Evolutionary conservation across 1,140 invertebrate species (phyloP).

Genomic region (Cecropterus lyciades): DNA sequence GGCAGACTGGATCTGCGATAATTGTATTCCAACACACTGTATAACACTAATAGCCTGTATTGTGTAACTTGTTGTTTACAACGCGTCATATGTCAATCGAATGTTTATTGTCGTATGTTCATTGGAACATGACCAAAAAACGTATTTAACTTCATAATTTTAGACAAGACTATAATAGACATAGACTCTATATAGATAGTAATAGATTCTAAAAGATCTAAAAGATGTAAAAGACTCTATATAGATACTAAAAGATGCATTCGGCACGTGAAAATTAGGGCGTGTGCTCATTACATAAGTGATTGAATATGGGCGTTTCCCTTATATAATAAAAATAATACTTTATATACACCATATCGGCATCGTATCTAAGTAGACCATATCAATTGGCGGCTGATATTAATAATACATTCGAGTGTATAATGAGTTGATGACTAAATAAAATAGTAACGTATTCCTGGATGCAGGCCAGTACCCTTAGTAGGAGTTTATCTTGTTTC

Average conservation of each 20-base stretch:
- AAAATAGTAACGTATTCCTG: constrained; percentile 22
- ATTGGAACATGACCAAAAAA: constrained; percentile 12
- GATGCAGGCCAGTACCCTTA: constrained; percentile 34
- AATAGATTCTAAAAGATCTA: no score
- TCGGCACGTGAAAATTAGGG: constrained; percentile 16
- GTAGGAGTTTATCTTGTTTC: no score
- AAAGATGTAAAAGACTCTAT: no score
- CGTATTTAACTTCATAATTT: no score
- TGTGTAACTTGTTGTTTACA: neutral
- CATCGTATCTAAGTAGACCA: constrained; percentile 15
- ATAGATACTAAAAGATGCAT: neutral
- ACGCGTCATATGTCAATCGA: constrained; percentile 4
- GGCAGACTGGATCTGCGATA: no score
- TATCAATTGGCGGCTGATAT: constrained; percentile 19
- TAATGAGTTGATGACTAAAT: constrained; percentile 24
- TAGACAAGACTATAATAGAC: no score
- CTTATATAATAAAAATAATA: constrained; percentile 4
- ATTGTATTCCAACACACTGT: no score
- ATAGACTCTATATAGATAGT: no score
- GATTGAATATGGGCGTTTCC: constrained; percentile 18
- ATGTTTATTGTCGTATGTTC: neutral
- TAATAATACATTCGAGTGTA: neutral
- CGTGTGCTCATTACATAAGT: constrained; percentile 23
- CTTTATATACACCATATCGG: constrained; percentile 4
- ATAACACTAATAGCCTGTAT: no score